Base-by-base conservation (phyloP, 2,113 vertebrate species). In the Chaetodon trifascialis region DNA sequence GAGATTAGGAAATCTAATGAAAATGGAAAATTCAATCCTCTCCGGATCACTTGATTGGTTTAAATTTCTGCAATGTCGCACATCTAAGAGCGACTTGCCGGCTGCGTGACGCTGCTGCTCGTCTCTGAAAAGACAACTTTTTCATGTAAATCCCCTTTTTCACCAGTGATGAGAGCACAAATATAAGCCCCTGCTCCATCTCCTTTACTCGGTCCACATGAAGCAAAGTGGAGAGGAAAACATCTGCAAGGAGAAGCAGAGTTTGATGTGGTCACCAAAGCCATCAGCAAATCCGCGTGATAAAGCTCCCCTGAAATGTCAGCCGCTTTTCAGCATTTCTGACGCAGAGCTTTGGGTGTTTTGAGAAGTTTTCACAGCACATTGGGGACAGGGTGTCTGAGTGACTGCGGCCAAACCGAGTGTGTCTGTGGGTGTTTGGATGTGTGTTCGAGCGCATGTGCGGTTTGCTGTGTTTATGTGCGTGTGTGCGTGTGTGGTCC, bases 401-500 rank as follows among this genome's bases (percentile, higher is more conserved):
- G 80, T 55, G 59, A 74, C 76, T 92, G 88, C 30, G 87, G 91
- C 80, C 73, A 69, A 14, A 70, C 59, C 70, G 75, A 87, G 60
- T 80, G 82, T 78, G 73, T 89, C 83, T 90, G 86, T 88, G 88
- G 88, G 63, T 82, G 89, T 88, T 87, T 91, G 81, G 72, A 82
- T 78, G 78, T 82, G 87, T 87, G 84, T 67, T 90, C 8, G 16
- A 77, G 74, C 58, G 5, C 76, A 78, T 75, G 83, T 89, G 86
- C 23, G 85, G 66, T 79, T 91, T 80, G 59, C 82, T 67, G 78
- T 82, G 91, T 90, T 85, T 88, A 82, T 70, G 51, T 47, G 54
- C 11, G 2, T 21, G 40, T 51, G 44, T 66, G 74, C 76, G 74
- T 89, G 92, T 93, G 92, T 92, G 93, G 91, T 92, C 91, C 76